Evolutionary conservation across 1,140 invertebrate genomes (phyloP).

Genomic region (Euglossa dilemma): DNA sequence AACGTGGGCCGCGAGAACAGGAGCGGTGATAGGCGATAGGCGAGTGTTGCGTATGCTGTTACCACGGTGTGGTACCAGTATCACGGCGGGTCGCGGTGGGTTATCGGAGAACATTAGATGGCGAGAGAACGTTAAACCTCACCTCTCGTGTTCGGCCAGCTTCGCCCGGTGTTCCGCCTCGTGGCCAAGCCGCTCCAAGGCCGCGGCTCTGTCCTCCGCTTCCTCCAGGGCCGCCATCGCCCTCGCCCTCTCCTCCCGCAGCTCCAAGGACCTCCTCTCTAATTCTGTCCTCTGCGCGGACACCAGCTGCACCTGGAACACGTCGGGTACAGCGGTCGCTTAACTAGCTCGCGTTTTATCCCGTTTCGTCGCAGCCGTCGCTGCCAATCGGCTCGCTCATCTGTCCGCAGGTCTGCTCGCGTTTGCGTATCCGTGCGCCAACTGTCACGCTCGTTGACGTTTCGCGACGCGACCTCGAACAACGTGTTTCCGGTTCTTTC

Average conservation of each 20-base stretch:
- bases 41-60: not conserved
- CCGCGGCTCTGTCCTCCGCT: constrained; percentile 92
- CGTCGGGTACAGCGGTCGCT: too few relatives aligned
- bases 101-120: constrained; percentile 12
- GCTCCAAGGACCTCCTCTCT: constrained; percentile 88
- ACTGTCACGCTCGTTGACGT: not conserved
- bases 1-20: not conserved
- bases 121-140: constrained; percentile 31
- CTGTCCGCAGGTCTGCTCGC: not conserved
- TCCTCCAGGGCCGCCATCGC: constrained; percentile 92
- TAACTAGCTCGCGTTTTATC: not conserved
- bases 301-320: constrained; percentile 88
- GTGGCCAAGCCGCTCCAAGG: constrained; percentile 91
- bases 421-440: not conserved
- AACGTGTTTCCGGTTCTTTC: not conserved
- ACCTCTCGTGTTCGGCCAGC: constrained; percentile 82
- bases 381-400: not conserved
- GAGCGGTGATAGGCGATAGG: not conserved
- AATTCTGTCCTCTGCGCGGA: constrained; percentile 92
- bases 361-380: not conserved
- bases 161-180: constrained; percentile 88
- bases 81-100: not conserved
- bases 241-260: constrained; percentile 90
- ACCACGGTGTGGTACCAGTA: not conserved
- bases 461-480: not conserved